Conservation (phyloP, 2,797 vertebrate species). For the Nyctibius grandis region DNA sequence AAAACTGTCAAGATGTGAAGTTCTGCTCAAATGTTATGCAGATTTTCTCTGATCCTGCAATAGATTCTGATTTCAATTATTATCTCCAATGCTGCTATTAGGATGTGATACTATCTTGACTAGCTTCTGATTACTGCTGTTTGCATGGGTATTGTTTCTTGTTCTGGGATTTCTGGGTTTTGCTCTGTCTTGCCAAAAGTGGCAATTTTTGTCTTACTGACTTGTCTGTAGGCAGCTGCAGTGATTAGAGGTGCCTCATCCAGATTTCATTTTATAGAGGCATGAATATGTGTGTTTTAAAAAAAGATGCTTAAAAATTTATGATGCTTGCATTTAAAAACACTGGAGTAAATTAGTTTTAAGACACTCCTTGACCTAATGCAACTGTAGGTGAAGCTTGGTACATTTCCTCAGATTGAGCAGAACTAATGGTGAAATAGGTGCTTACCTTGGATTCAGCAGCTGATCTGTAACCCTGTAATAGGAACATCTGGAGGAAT, state of each 20-base stretch:
- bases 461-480: background rate
- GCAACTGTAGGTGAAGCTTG: background rate
- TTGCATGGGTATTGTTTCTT: background rate
- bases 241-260: background rate
- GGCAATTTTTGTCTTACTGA: background rate
- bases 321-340: background rate
- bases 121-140: background rate
- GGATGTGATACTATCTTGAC: background rate
- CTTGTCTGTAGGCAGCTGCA: background rate
- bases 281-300: background rate
- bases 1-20: background rate
- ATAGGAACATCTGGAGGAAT: background rate
- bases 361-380: background rate
- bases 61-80: background rate
- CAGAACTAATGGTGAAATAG: background rate
- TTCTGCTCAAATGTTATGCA: background rate
- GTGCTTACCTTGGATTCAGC: background rate
- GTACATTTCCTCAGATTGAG: background rate
- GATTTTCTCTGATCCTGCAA: background rate
- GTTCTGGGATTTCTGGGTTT: background rate
- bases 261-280: background rate
- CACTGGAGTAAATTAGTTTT: background rate
- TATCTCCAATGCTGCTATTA: background rate
- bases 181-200: background rate
- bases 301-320: background rate